phyloP scores from a whole-genome alignment of 2,113 vertebrate genomes.

The Dicrurus megarhynchus region DNA sequence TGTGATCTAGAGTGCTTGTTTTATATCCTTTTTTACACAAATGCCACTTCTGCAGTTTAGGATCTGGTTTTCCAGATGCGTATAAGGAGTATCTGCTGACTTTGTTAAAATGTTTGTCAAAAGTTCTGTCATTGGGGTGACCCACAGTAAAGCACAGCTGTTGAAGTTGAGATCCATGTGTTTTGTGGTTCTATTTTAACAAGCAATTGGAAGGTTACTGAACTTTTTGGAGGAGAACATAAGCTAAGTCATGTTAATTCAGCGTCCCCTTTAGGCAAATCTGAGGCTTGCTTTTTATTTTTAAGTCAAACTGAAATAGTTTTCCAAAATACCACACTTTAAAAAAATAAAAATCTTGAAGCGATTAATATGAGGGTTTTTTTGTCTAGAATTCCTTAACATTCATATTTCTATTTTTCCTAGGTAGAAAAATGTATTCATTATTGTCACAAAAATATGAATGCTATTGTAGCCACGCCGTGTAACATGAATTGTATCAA shows the following conservation, averaged over 20 bases:
- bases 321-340: not conserved
- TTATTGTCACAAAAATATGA: slow-evolving; percentile 96
- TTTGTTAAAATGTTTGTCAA: not conserved
- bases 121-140: not conserved
- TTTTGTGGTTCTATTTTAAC: not conserved
- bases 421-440: slow-evolving; percentile 94
- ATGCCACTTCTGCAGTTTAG: not conserved
- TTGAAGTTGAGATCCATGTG: not conserved
- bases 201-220: not conserved
- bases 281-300: not conserved
- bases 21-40: not conserved
- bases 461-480: slow-evolving; percentile 89
- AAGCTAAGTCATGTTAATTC: not conserved
- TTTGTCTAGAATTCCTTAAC: not conserved
- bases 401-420: not conserved
- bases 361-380: not conserved
- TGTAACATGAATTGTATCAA: slow-evolving; percentile 99
- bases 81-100: not conserved
- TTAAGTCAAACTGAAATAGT: not conserved
- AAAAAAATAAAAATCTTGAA: not conserved
- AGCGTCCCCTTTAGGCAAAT: not conserved
- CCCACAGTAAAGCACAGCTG: not conserved
- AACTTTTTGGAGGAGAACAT: not conserved
- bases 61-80: not conserved
- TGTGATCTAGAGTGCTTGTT: not conserved